phyloP scores from a whole-genome alignment of 2,797 vertebrate species.

The Percopsis omiscomaycus region DNA sequence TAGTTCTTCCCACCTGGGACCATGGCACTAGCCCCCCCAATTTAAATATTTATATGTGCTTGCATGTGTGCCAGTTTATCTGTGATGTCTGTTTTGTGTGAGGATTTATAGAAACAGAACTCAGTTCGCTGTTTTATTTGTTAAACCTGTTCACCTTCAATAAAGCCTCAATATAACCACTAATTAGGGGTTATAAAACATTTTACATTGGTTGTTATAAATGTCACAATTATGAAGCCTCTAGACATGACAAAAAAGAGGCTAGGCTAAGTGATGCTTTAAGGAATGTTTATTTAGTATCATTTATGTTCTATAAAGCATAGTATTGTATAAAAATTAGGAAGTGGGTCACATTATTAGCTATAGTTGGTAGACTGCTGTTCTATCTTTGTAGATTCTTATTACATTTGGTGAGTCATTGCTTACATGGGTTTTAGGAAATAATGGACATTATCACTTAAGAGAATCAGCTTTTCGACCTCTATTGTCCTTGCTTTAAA shows the following conservation, averaged over 20 bases:
- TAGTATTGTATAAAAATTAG: too few species aligned
- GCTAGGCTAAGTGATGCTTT: too few species aligned
- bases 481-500: conserved; percentile 2
- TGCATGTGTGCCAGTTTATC: background rate
- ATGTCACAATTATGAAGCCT: too few species aligned
- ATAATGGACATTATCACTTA: conserved; percentile 4
- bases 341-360: too few species aligned
- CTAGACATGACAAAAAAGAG: too few species aligned
- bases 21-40: conserved; percentile 7
- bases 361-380: conserved; percentile 10
- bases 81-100: background rate
- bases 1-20: conserved; percentile 29
- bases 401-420: conserved; percentile 31
- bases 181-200: too few species aligned
- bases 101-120: background rate
- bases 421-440: conserved; percentile 16
- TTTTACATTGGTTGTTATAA: too few species aligned
- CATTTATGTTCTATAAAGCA: background rate
- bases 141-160: too few species aligned
- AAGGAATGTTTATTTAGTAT: background rate
- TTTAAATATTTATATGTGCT: background rate
- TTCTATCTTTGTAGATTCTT: conserved; percentile 7
- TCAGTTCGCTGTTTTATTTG: too few species aligned
- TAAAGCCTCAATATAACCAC: too few species aligned
- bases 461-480: conserved; percentile 12